Percentiles rank a stretch among this genome's conserved stretches.
Evolutionary conservation across 2,113 vertebrate species (phyloP).

Genomic region (Drymodes brunneopygia): DNA sequence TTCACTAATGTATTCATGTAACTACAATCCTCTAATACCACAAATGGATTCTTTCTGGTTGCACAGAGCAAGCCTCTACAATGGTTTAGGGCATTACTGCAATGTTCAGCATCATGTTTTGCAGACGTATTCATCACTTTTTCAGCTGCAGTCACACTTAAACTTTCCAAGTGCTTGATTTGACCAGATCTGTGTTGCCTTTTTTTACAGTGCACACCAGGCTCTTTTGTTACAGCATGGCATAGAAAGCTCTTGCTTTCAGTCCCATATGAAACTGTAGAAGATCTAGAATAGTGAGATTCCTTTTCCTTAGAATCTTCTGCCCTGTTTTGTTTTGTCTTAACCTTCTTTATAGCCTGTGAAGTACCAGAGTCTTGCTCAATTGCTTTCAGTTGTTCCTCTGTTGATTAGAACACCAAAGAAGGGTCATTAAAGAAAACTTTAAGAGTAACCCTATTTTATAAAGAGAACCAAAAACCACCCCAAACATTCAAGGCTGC

Average conservation of each 20-base stretch:
- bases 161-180: neutral
- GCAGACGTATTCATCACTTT: neutral
- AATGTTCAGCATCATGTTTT: neutral
- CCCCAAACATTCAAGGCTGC: neutral
- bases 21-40: conserved; percentile 51
- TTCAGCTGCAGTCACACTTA: conserved; percentile 12
- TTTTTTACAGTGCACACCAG: neutral
- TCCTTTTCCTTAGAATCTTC: conserved; percentile 20
- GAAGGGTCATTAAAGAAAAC: neutral
- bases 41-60: conserved; percentile 55
- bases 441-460: neutral
- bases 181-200: conserved; percentile 10
- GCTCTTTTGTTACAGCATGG: conserved; percentile 3
- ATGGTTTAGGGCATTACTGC: neutral
- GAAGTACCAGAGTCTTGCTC: neutral
- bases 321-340: neutral
- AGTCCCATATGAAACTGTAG: conserved; percentile 8
- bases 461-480: neutral
- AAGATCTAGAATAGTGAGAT: conserved; percentile 1
- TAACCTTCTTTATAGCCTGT: conserved; percentile 25
- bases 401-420: conserved; percentile 45
- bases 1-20: conserved; percentile 45
- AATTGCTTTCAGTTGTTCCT: conserved; percentile 23
- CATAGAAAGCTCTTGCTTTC: neutral
- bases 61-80: conserved; percentile 2